Base-by-base conservation (phyloP, 2,113 vertebrate species). In the Passer montanus region DNA sequence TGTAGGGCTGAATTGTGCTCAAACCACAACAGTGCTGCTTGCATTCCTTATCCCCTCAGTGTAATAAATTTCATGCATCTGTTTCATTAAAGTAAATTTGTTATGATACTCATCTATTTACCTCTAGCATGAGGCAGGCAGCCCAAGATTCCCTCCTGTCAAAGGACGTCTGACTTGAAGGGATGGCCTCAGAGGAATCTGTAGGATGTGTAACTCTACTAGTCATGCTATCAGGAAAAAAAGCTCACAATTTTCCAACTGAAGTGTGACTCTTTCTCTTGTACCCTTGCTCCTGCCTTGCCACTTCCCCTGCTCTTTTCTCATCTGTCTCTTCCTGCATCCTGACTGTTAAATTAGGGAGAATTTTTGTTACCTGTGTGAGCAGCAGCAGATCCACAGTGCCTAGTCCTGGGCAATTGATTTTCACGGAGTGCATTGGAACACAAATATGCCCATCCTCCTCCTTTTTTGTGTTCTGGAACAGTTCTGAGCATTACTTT, bases 361-460 rank as follows among this genome's bases (percentile, higher is more conserved):
- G 15, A 30, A 31, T 33, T 93, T 80, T 60, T 82, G 13, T 81
- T 43, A 68, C 9, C 12, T 37, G 2, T 22, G 26, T 28, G 9
- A 41, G 5, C 15, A n/a, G 11, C 5, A 70, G 35, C 23, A 47
- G 37, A 17, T 6, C 2, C 15, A 19, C 9, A 7, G 26, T 35
- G 2, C 6, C 1, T 19, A 27, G 10, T 84, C 64, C 15, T 59
- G 52, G 11, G 15, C 10, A n/a, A 0, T 1, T 6, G 4, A 3
- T 27, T 91, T 89, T 78, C 35, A 55, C 55, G 16, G 6, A 44
- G 2, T 55, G 52, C 44, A 4, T 44, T 67, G 7, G 27, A 86
- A 86, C 15, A 55, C 3, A 53, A 33, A 18, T 27, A 84, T 37
- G 2, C 6, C 6, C 6, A 26, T 7, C 44, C 20, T 68, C 20